Conservation (phyloP, 1,140 invertebrate species). For the Zaprionus gabonicus region DNA sequence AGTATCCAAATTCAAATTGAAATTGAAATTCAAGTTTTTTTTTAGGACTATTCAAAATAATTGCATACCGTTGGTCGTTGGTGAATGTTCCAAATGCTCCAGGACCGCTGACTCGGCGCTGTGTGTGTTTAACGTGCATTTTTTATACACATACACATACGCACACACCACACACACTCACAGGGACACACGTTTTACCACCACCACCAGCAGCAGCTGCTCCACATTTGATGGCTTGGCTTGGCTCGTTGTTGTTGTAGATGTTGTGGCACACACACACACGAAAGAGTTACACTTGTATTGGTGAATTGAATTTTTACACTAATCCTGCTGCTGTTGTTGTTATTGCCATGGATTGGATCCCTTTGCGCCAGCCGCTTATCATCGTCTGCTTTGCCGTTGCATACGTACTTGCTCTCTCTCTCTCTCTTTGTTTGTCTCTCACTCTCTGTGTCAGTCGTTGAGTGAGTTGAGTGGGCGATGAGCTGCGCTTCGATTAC, state of each 20-base stretch:
- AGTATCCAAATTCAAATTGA: background rate
- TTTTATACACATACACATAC: conserved; percentile 52
- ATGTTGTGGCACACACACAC: background rate
- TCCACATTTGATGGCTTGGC: conserved; percentile 45
- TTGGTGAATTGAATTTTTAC: conserved; percentile 14
- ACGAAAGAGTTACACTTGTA: conserved; percentile 6
- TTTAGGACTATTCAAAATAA: conserved; percentile 31
- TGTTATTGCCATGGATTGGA: conserved; percentile 54
- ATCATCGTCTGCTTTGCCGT: conserved; percentile 47
- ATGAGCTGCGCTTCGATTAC: conserved; percentile 9
- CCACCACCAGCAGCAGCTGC: conserved; percentile 43
- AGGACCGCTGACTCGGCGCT: conserved; percentile 84
- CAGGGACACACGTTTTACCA: conserved; percentile 35
- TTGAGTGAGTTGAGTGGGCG: conserved; percentile 37
- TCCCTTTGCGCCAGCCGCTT: conserved; percentile 62
- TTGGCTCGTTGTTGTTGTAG: background rate
- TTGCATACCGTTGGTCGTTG: conserved; percentile 83
- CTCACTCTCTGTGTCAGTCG: conserved; percentile 8
- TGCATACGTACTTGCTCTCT: conserved; percentile 22
- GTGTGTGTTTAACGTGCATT: conserved; percentile 84
- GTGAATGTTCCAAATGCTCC: conserved; percentile 84
- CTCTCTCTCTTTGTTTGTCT: conserved; percentile 2
- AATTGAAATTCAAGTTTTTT: conserved; percentile 4
- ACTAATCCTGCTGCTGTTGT: conserved; percentile 35
- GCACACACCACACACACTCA: conserved; percentile 28